Evolutionary conservation across 2,113 vertebrate genomes (phyloP).

Genomic region (Sitta europaea): DNA sequence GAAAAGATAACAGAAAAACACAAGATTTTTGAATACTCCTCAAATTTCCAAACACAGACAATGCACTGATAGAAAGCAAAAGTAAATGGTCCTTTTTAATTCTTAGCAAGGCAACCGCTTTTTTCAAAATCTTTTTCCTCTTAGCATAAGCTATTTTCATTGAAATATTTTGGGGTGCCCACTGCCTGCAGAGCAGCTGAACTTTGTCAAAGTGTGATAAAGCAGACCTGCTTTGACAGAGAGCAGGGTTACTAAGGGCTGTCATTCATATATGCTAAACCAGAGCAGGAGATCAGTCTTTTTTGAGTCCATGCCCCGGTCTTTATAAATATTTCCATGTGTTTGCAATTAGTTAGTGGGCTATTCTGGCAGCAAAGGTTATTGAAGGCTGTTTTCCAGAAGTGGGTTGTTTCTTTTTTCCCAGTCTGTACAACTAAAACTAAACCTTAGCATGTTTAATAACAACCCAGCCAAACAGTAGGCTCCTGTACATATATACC

Average conservation of each 20-base stretch:
- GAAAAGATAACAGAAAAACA: neutral
- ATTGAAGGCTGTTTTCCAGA: constrained; percentile 48
- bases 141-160: neutral
- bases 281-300: constrained; percentile 25
- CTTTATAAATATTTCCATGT: constrained; percentile 60
- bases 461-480: constrained; percentile 17
- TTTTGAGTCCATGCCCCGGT: constrained; percentile 4
- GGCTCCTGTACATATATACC: neutral
- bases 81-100: neutral
- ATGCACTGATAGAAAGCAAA: neutral
- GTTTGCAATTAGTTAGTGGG: constrained; percentile 61
- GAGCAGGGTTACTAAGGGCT: constrained; percentile 30
- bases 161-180: constrained; percentile 1
- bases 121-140: neutral
- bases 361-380: constrained; percentile 34
- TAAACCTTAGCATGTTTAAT: constrained; percentile 2
- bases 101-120: neutral
- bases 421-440: neutral
- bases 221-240: constrained; percentile 36
- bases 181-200: constrained; percentile 4
- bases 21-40: neutral
- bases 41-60: neutral
- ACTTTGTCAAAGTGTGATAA: constrained; percentile 20
- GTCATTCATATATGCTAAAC: constrained; percentile 28
- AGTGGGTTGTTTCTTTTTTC: neutral